Evolutionary conservation across 2,797 vertebrate genomes (phyloP).

Genomic region (Staurois parvus): DNA sequence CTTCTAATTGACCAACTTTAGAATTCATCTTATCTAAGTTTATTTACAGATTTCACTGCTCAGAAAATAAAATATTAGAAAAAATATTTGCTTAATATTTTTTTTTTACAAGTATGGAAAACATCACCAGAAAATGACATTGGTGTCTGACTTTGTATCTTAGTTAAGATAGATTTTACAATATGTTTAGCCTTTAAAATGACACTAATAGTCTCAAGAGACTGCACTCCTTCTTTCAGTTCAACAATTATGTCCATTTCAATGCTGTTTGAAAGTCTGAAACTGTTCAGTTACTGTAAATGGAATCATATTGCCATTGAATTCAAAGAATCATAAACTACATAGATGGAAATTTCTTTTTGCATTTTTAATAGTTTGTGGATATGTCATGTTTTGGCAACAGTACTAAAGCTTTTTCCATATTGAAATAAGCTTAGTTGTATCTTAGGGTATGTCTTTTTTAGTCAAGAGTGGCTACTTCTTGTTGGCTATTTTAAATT

Average conservation of each 20-base stretch:
- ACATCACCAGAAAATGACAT: slow-evolving; percentile 82
- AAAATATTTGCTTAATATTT: not conserved
- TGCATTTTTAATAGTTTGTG: not conserved
- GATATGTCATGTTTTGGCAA: not conserved
- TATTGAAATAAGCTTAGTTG: too few species aligned
- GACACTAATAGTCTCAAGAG: slow-evolving; percentile 83
- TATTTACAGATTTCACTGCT: too few species aligned
- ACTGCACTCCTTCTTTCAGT: slow-evolving; percentile 76
- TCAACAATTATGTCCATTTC: slow-evolving; percentile 83
- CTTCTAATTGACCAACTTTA: too few species aligned
- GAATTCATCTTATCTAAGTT: too few species aligned
- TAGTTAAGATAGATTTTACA: slow-evolving; percentile 82
- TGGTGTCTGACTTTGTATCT: slow-evolving; percentile 83
- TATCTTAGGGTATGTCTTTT: too few species aligned
- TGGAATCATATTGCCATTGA: slow-evolving; percentile 62
- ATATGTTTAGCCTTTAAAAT: slow-evolving; percentile 84
- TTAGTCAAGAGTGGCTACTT: too few species aligned
- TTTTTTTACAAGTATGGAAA: slow-evolving; percentile 75
- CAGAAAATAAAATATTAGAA: too few species aligned
- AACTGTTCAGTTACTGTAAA: slow-evolving; percentile 83
- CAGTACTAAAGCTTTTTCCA: too few species aligned
- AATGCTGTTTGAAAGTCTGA: slow-evolving; percentile 81
- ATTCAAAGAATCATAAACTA: slow-evolving; percentile 10
- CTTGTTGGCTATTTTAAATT: too few species aligned
- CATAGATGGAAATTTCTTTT: not conserved